Percentiles rank a stretch among this genome's conserved stretches.
Conservation (phyloP, 2,113 vertebrate genomes). For the Synodontis membranacea region DNA sequence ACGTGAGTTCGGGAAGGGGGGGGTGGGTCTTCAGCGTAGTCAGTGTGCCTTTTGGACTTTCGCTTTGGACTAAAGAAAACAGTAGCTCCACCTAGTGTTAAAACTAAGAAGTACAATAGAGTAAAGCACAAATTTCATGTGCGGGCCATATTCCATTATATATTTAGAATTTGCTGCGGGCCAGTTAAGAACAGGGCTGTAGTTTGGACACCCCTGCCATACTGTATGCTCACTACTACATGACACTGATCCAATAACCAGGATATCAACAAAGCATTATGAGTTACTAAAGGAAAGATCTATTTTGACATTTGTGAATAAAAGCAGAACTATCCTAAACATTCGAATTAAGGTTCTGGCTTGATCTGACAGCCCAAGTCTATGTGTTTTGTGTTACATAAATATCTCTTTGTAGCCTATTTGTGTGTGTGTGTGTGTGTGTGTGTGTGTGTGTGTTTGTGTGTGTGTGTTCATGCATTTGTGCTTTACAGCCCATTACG, state of each 20-base stretch:
- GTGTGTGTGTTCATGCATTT: conserved; percentile 10
- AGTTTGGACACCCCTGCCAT: too few species aligned
- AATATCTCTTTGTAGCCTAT: background rate
- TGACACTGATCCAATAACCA: background rate
- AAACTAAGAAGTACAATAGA: too few species aligned
- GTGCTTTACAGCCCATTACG: conserved; percentile 34
- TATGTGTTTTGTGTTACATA: background rate
- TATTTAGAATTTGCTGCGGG: too few species aligned
- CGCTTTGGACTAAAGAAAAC: too few species aligned
- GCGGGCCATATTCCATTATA: too few species aligned
- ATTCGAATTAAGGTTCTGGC: background rate
- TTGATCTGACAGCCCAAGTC: background rate
- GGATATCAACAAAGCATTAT: background rate
- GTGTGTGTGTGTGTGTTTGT: conserved; percentile 24
- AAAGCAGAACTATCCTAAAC: background rate
- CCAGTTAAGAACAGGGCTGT: too few species aligned
- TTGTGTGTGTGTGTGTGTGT: conserved; percentile 13
- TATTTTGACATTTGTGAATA: background rate
- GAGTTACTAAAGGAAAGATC: too few species aligned
- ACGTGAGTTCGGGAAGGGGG: too few species aligned
- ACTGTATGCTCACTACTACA: background rate
- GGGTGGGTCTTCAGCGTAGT: too few species aligned
- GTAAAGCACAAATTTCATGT: too few species aligned
- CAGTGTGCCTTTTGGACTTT: too few species aligned
- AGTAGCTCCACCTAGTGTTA: too few species aligned